phyloP scores from a whole-genome alignment of 2,797 vertebrate species.

The Cheirogaleus major region DNA sequence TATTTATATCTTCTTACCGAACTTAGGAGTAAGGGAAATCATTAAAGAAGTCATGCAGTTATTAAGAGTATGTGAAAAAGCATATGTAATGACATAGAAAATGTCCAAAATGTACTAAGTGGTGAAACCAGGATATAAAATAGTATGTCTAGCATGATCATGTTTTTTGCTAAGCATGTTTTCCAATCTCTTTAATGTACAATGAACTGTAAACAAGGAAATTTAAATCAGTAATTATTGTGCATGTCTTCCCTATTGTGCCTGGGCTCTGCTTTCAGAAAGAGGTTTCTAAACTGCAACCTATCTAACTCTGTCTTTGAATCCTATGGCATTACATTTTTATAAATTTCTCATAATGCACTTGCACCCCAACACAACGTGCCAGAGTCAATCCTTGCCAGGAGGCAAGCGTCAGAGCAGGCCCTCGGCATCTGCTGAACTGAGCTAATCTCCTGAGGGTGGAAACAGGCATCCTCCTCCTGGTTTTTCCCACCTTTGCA shows the following conservation, averaged over 20 bases:
- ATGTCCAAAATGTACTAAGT: not conserved
- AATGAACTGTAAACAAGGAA: not conserved
- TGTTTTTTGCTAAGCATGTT: not conserved
- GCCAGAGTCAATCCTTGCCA: not conserved
- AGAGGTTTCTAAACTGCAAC: not conserved
- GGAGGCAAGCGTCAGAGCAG: not conserved
- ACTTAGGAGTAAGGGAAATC: not conserved
- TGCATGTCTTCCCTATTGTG: not conserved
- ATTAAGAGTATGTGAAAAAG: not conserved
- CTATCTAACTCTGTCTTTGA: not conserved
- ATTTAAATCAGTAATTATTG: not conserved
- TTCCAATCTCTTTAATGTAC: not conserved
- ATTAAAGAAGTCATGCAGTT: not conserved
- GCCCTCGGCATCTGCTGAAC: not conserved
- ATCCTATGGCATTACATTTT: not conserved
- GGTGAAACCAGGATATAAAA: not conserved
- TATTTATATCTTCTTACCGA: not conserved
- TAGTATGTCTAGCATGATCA: not conserved
- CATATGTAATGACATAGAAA: not conserved
- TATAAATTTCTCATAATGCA: not conserved
- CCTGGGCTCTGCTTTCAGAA: not conserved
- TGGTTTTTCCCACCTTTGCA: not conserved
- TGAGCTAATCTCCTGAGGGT: not conserved
- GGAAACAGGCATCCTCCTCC: not conserved
- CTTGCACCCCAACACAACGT: fast-evolving